Evolutionary conservation across 1,140 invertebrate genomes (phyloP).

Genomic region (Xylocopa sonorina): DNA sequence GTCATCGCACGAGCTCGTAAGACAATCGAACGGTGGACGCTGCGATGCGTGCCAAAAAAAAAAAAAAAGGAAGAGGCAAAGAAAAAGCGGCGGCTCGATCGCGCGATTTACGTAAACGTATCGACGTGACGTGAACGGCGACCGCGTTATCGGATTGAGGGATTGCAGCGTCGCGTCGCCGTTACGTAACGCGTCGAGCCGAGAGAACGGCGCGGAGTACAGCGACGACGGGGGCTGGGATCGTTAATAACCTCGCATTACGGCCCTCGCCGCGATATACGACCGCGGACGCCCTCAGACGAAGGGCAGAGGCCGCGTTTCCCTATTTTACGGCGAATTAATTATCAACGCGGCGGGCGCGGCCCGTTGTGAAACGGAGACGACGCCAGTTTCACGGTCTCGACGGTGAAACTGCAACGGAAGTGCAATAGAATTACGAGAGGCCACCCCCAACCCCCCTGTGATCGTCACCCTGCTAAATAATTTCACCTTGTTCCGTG

Average conservation of each 20-base stretch:
- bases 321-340: conserved; percentile 60
- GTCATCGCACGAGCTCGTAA: not conserved
- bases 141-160: conserved; percentile 38
- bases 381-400: conserved; percentile 11
- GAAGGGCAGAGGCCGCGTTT: conserved; percentile 25
- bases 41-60: conserved; percentile 10
- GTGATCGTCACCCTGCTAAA: conserved; percentile 11
- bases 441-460: too few species aligned
- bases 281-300: conserved; percentile 21
- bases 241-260: conserved; percentile 61
- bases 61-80: too few species aligned
- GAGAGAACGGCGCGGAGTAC: not conserved
- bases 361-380: not conserved
- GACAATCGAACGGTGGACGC: not conserved
- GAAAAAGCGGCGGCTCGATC: conserved; percentile 20
- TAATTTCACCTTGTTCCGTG: not conserved
- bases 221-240: conserved; percentile 6
- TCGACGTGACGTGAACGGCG: conserved; percentile 11
- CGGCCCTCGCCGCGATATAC: conserved; percentile 42
- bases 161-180: conserved; percentile 27
- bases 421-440: conserved; percentile 12
- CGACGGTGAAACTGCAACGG: not conserved
- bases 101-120: conserved; percentile 27
- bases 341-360: conserved; percentile 39
- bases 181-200: conserved; percentile 44